Base-by-base conservation (phyloP, 1,140 invertebrate species). In the Drosophila gunungcola region DNA sequence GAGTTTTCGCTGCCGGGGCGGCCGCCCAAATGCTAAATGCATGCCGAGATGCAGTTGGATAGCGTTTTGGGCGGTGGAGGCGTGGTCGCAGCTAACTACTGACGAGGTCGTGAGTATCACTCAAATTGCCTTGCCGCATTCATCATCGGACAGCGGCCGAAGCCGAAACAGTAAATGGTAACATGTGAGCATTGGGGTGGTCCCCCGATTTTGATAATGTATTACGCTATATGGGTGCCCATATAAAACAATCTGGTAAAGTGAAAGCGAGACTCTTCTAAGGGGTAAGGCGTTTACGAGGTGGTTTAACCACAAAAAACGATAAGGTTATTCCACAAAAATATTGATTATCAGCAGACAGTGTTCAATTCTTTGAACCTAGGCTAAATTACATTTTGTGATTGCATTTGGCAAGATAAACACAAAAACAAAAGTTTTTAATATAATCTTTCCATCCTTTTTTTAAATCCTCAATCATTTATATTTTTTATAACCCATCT, bases 61-160 rank as follows among this genome's bases (percentile, higher is more conserved):
- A 78, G 54, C 48, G 52, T 73, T 67, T 61, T 63, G 58, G 73
- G 74, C 51, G 69, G 36, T 41, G 77, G 54, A 54, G 79, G 79
- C 79, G 79, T 77, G 79, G 60, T 63, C 46, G 58, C 58, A 81
- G 62, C 79, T 76, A 75, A 80, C 77, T 62, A 75, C 72, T 73
- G 79, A 81, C 79, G 79, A 80, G 78, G 73, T 82, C 79, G 79
- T 82, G 78, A 82, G 78, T 82, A 82, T 81, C 79, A 76, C 68
- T 81, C 73, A 81, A 81, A 73, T 77, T 64, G 79, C 78, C 61
- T 69, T 75, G 70, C 49, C 77, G 39, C 73, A 76, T 76, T 76
- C 73, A 76, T 76, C 73, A 74, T 74, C 70, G 36, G 45, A 25
- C 72, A 63, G 43, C 42, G 49, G 34, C 53, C 43, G 55, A 62